Evolutionary conservation across 2,888 invertebrate genomes (phyloP).

Genomic region (Trisateles emortualis): DNA sequence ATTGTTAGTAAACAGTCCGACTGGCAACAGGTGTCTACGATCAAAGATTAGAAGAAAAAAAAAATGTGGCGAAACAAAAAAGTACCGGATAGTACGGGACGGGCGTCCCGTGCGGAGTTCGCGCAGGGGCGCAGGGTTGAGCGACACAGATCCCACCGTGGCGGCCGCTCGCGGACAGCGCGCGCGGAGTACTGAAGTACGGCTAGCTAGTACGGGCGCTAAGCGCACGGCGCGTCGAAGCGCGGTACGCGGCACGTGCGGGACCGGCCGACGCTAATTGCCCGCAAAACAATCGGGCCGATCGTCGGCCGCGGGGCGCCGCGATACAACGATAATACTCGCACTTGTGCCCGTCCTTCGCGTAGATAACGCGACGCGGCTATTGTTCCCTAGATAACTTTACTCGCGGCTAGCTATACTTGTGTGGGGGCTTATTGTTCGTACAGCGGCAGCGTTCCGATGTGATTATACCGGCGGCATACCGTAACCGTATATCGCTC

Average conservation of each 20-base stretch:
- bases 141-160: constrained; percentile 43
- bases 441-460: constrained; percentile 28
- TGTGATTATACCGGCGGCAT: background rate
- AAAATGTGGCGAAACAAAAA: constrained; percentile 34
- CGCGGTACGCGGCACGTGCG: constrained; percentile 70
- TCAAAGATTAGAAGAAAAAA: constrained; percentile 24
- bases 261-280: constrained; percentile 77
- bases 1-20: constrained; percentile 36
- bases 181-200: constrained; percentile 79
- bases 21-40: constrained; percentile 42
- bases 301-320: constrained; percentile 61
- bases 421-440: constrained; percentile 32
- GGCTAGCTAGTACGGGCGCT: constrained; percentile 32
- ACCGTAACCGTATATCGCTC: constrained; percentile 4
- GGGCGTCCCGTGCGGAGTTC: constrained; percentile 56
- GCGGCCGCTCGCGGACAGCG: constrained; percentile 80
- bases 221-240: constrained; percentile 42
- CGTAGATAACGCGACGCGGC: constrained; percentile 54
- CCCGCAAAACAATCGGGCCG: constrained; percentile 83
- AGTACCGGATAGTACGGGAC: constrained; percentile 36
- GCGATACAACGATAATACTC: constrained; percentile 53
- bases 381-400: constrained; percentile 58
- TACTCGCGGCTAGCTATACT: constrained; percentile 20
- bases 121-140: constrained; percentile 36
- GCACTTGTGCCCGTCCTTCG: constrained; percentile 62